Evolutionary conservation across 1,140 invertebrate genomes (phyloP).

Genomic region (Drosophila bipectinata): DNA sequence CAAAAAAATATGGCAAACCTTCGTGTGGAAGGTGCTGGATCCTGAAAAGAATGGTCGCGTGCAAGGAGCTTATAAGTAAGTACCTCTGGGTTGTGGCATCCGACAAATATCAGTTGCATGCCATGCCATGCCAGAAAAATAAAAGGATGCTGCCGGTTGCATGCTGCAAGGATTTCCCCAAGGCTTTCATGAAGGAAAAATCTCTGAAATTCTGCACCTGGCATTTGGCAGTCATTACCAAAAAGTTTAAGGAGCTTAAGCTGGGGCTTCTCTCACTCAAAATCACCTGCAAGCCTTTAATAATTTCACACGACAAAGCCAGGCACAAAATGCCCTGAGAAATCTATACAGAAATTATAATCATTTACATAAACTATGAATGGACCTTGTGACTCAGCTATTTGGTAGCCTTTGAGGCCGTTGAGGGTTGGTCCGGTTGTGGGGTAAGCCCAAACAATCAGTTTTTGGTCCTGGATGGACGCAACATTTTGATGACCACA

Average conservation of each 20-base stretch:
- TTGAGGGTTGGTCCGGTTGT: neutral
- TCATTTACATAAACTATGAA: constrained; percentile 33
- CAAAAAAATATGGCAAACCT: constrained; percentile 35
- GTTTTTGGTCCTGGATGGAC: constrained; percentile 6
- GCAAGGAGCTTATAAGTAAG: constrained; percentile 52
- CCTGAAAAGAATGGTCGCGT: constrained; percentile 63
- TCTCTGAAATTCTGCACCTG: constrained; percentile 43
- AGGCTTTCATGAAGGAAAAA: constrained; percentile 8
- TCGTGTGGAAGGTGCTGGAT: neutral
- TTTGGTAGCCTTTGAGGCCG: constrained; percentile 3
- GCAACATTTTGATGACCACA: constrained; percentile 34
- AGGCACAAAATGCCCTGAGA: neutral
- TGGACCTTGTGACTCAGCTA: constrained; percentile 21
- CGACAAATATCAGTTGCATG: constrained; percentile 46
- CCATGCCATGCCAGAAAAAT: constrained; percentile 14
- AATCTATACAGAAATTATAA: constrained; percentile 13
- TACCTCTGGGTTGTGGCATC: constrained; percentile 22
- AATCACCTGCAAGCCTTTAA: constrained; percentile 11
- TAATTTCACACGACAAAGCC: constrained; percentile 4
- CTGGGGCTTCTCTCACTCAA: neutral
- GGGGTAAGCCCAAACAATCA: constrained; percentile 20
- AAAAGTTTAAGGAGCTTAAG: constrained; percentile 18
- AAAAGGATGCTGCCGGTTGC: constrained; percentile 23
- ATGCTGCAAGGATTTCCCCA: constrained; percentile 26
- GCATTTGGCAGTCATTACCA: constrained; percentile 24